Evolutionary conservation across 2,797 vertebrate species (phyloP).

Genomic region (Enteromius mattozi): DNA sequence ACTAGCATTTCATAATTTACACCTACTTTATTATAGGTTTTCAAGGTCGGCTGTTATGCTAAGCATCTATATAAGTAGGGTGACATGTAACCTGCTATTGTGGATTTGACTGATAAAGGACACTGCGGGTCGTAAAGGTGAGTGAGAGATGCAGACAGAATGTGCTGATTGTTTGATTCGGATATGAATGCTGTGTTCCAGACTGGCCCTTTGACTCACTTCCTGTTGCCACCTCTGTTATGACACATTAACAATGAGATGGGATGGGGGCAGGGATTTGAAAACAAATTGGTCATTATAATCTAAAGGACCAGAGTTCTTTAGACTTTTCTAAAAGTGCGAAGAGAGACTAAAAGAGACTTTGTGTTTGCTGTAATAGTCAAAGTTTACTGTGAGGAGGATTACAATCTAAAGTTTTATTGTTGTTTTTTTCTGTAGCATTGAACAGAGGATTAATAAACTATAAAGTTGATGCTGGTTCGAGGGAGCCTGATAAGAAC

Average conservation of each 20-base stretch:
- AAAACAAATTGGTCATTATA: constrained; percentile 17
- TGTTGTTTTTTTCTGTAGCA: background rate
- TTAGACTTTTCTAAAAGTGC: background rate
- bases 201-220: constrained; percentile 42
- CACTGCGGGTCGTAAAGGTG: background rate
- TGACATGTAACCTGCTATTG: background rate
- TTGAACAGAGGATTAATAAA: background rate
- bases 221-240: constrained; percentile 37
- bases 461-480: background rate
- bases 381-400: background rate
- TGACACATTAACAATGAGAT: constrained; percentile 37
- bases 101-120: background rate
- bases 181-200: constrained; percentile 5
- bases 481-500: background rate
- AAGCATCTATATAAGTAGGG: background rate
- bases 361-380: background rate
- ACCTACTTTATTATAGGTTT: background rate
- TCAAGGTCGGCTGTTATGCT: background rate
- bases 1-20: background rate
- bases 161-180: constrained; percentile 1
- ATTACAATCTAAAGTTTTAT: background rate
- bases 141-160: background rate
- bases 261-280: constrained; percentile 15
- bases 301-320: background rate
- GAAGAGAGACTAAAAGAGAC: background rate